Evolutionary conservation across 2,113 vertebrate genomes (phyloP).

Genomic region (Myrmecobius fasciatus): DNA sequence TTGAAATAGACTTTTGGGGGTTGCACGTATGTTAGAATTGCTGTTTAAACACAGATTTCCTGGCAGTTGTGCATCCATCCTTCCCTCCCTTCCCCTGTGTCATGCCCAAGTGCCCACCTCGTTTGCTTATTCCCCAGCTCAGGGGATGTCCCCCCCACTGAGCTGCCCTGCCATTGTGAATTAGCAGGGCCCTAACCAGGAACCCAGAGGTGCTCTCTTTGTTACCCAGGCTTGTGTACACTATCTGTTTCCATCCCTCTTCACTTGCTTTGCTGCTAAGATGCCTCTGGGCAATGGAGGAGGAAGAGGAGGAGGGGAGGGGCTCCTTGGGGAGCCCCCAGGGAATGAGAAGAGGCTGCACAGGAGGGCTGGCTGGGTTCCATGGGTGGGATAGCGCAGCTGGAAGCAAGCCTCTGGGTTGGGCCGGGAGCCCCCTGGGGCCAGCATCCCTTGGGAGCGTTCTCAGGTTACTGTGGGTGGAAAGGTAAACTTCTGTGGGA

Average conservation of each 20-base stretch:
- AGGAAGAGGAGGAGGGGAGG: not conserved
- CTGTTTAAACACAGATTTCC: not conserved
- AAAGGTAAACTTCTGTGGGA: not conserved
- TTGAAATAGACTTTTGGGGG: not conserved
- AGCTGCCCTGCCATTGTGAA: not conserved
- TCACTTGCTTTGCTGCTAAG: conserved; percentile 44
- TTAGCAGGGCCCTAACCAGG: not conserved
- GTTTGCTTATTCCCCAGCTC: too few species aligned
- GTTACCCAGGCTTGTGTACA: conserved; percentile 8
- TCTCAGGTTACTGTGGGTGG: not conserved
- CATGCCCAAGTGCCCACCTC: not conserved
- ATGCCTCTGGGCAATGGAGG: conserved; percentile 28
- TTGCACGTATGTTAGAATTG: not conserved
- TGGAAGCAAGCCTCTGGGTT: not conserved
- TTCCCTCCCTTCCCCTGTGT: not conserved
- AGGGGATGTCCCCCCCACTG: too few species aligned
- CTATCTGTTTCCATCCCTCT: conserved; percentile 59
- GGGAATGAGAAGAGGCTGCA: not conserved
- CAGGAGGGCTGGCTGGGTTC: conserved; percentile 23
- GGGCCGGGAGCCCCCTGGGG: not conserved
- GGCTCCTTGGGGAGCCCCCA: conserved; percentile 16
- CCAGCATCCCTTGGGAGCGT: not conserved
- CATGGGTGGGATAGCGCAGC: not conserved
- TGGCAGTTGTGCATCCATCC: not conserved
- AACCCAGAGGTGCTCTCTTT: conserved; percentile 3